Conservation (phyloP, 2,113 vertebrate species). For the Gadus chalcogrammus region DNA sequence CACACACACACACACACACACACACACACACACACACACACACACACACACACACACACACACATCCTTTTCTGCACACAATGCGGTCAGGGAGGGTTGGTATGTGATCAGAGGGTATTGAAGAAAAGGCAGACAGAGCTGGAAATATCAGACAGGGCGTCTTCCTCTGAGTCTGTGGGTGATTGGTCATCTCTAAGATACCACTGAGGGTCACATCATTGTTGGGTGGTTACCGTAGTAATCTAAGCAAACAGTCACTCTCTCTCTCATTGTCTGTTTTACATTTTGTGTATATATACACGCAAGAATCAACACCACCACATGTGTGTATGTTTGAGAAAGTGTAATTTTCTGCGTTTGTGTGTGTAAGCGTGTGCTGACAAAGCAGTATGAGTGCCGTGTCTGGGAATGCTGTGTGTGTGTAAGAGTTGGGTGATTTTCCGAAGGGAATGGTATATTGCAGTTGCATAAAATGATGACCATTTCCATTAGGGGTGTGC, state of each 20-base stretch:
- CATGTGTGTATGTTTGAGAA: not conserved
- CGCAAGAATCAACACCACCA: constrained; percentile 40
- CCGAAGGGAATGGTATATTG: too few relatives aligned
- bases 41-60: constrained; percentile 45
- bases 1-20: constrained; percentile 28
- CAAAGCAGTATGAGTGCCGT: too few relatives aligned
- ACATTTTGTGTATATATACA: constrained; percentile 17
- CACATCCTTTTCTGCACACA: constrained; percentile 63
- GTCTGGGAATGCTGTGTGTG: too few relatives aligned
- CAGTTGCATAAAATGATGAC: too few relatives aligned
- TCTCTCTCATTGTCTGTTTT: not conserved
- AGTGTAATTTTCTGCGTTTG: not conserved
- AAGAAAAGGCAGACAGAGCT: constrained; percentile 26
- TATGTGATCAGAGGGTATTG: not conserved
- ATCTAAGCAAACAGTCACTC: constrained; percentile 40
- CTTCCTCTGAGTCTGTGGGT: constrained; percentile 33
- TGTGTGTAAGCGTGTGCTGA: constrained; percentile 4
- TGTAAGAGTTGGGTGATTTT: too few relatives aligned
- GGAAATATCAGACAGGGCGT: constrained; percentile 25
- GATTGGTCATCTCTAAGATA: not conserved
- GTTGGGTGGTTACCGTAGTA: constrained; percentile 40
- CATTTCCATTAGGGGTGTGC: too few relatives aligned
- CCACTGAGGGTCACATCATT: too few relatives aligned
- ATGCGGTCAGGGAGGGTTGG: constrained; percentile 39
- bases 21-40: constrained; percentile 44